Base-by-base conservation (phyloP, 2,797 vertebrate species). In the Brachymystax lenok region DNA sequence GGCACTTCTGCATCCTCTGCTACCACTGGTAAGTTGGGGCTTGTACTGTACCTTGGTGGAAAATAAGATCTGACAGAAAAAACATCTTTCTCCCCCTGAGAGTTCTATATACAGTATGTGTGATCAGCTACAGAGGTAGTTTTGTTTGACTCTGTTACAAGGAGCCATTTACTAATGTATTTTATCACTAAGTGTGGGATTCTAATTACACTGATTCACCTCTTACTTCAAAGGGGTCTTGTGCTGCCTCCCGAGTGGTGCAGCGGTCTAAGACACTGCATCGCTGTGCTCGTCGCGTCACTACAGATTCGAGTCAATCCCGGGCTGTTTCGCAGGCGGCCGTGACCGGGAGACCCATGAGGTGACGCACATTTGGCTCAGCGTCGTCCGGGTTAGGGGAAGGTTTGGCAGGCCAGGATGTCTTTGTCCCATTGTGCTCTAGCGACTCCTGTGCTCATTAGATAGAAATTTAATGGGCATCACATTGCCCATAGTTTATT, bases 151-250 rank as follows among this genome's bases (percentile, higher is more conserved):
- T 50, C 33, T 69, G 40, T 74, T 66, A 71, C 40, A 35, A 71
- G 24, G 63, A 33, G 75, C 27, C 77, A 77, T 83, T 83, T 80
- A 75, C 77, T 46, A 56, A 76, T 27, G 68, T 63, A 74, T 46
- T 50, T 52, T 12, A 51, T 71, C 30, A 35, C 52, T 70, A 73
- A 21, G 68, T 54, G 72, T 69, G 61, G 75, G 74, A 19, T 80
- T 74, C 74, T 84, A 86, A 86, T 81, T 82, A 78, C 85, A 77
- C 76, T 80, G 76, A 81, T 83, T 73, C 73, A 69, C 70, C 71
- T 76, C 67, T 75, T 79, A 80, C 81, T 84, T 77, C 74, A 68
- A 72, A 69, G 71, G 79, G 82, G 77, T 68, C 77, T 78, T 77
- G 63, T 67, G 76, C 81, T 13, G 40, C 40, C 40, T 10, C 40